Evolutionary conservation across 2,113 vertebrate species (phyloP), one percentile per base, ranked within the genome.

Genomic region (Oreocharis arfaki): DNA sequence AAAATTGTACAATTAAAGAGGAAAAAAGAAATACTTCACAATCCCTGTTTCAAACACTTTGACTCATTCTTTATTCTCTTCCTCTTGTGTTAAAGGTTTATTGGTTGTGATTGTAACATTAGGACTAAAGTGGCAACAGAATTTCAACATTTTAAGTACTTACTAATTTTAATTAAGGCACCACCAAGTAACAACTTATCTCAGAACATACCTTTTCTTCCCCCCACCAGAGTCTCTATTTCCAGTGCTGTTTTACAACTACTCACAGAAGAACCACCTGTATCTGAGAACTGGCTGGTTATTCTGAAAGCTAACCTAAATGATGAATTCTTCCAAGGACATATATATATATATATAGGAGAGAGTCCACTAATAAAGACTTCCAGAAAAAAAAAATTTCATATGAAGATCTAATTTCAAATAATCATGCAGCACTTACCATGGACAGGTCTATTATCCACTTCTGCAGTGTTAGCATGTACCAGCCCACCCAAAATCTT

Each of bases 371-470:
- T 44, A 46, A 75, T 46, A 50, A 44, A 84, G n/a, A 49, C 5
- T 5, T 61, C 28, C 50, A 67, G 33, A 52, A 81, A 82, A 39
- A 56, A 59, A 55, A 26, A 0, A 57, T 50, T 87, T 87, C 8
- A 16, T 68, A 50, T 8, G 15, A 23, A 37, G 42, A 30, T 27
- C 28, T 35, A 13, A 44, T 68, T 69, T 64, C 35, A 92, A 61
- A 56, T 28, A 65, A 37, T 33, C 26, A 52, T 12, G 32, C 55
- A 30, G 41, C 91, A 98, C 99, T 98, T 89, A 98, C 98, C 99
- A 99, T 99, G 24, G 99, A 98, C 94, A 98, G 81, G 90, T 99
- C 99, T 65, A 99, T 97, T 97, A 99, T 97, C 98, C 99, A 98
- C 95, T 98, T 99, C 80, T 97, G 97, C 94, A 99, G 87, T 3